These are phyloP conservation scores for Agrilus planipennis DNA, from an alignment of 1,140 invertebrate species.

Conservation along the genomic window DNA sequence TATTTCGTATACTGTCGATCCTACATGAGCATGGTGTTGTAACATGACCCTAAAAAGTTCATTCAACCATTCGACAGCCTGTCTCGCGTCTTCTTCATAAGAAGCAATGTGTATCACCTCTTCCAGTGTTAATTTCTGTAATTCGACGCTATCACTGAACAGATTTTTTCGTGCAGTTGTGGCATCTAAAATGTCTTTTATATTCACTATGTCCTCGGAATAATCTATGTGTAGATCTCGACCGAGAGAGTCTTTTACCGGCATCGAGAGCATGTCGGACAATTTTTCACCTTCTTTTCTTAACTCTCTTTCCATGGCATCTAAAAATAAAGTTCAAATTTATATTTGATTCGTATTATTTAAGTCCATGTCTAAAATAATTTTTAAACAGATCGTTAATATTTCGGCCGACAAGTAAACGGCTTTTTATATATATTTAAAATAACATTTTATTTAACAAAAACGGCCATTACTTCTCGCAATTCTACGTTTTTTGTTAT, in stretches of 20 bases:
- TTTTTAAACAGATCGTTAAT: too few relatives aligned
- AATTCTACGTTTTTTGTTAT: too few relatives aligned
- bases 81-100: constrained; percentile 62
- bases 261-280: constrained; percentile 65
- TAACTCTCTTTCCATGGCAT: constrained; percentile 51
- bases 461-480: too few relatives aligned
- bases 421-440: too few relatives aligned
- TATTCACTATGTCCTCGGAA: constrained; percentile 55
- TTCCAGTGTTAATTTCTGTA: constrained; percentile 62
- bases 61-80: constrained; percentile 62
- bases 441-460: too few relatives aligned
- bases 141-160: constrained; percentile 54
- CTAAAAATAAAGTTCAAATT: constrained; percentile 30
- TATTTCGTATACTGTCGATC: constrained; percentile 58
- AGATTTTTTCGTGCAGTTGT: constrained; percentile 51
- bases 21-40: constrained; percentile 57
- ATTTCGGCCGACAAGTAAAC: too few relatives aligned
- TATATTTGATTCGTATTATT: constrained; percentile 6
- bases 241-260: constrained; percentile 65
- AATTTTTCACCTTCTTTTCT: constrained; percentile 67
- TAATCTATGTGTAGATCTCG: constrained; percentile 62
- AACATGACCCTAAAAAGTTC: constrained; percentile 61
- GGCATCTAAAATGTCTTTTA: constrained; percentile 53
- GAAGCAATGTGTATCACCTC: constrained; percentile 60
- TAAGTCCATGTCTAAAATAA: neutral